Evolutionary conservation across 2,797 vertebrate genomes (phyloP), one percentile per base, ranked within the genome.

Genomic region (Neomorphus geoffroyi): DNA sequence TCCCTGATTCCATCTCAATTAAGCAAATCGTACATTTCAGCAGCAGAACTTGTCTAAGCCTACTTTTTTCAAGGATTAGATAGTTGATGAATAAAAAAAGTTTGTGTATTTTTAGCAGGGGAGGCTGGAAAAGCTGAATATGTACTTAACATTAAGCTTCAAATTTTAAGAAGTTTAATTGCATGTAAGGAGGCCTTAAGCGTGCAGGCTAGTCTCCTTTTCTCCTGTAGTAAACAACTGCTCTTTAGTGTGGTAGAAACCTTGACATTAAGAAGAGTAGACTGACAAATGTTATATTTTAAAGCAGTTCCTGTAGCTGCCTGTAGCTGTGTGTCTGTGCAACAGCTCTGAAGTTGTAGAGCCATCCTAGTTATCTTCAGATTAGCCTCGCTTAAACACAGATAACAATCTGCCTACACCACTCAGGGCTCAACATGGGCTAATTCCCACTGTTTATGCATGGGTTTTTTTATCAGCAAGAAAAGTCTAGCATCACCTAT

Each of bases 371-470:
- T 93, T 92, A 43, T 56, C 60, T 73, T 73, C 61, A 80, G 53
- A 37, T 86, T 41, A 85, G 33, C 23, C 28, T 73, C 12, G 2
- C 41, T 89, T 66, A 89, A 79, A 67, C 48, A 17, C n/a, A 87
- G 91, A 91, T 92, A 85, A 80, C 64, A 33, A 92, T 80, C 71
- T 87, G 35, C 50, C 84, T 89, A 60, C 71, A 77, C 53, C 56
- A 77, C 71, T 12, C 7, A 5, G 41, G 30, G 60, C 72, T 62
- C 71, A 87, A 60, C 67, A 77, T 51, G 71, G 75, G 75, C 71
- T 93, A 53, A 67, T 91, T 92, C 92, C 43, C 66, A 56, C 37
- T 53, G 30, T 30, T 62, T 48, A 33, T 60, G 24, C 10, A 4
- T 30, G 4, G n/a, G n/a, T n/a, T 51, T 87, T 62, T 50, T 74